A percentile compares a stretch with the other conserved stretches of the same genome.
Conservation (phyloP, 2,797 vertebrate species). For the Basileuterus tristriatus region DNA sequence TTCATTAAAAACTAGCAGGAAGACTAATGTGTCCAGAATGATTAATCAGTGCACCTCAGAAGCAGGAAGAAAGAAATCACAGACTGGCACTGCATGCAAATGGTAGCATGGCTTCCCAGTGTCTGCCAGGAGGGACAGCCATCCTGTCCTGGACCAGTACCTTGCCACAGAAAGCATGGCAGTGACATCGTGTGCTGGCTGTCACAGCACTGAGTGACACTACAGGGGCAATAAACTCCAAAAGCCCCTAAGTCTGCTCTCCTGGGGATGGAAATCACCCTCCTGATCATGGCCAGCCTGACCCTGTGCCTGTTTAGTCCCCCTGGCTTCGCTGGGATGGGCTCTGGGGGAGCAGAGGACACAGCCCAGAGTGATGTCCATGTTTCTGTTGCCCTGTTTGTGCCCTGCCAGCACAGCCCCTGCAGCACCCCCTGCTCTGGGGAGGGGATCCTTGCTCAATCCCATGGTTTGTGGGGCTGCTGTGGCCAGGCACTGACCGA, state of each 20-base stretch:
- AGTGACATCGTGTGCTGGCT: not conserved
- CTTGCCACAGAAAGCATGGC: not conserved
- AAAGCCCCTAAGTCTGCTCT: not conserved
- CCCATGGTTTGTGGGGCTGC: not conserved
- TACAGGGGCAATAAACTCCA: not conserved
- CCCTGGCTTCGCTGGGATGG: not conserved
- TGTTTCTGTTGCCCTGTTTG: not conserved
- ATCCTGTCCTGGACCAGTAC: not conserved
- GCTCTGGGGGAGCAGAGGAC: not conserved
- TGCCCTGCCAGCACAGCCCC: not conserved
- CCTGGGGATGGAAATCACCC: not conserved
- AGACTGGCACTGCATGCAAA: not conserved
- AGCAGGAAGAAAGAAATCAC: not conserved
- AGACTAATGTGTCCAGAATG: not conserved
- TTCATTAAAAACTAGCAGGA: not conserved
- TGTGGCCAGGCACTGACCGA: not conserved
- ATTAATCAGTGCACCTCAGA: not conserved
- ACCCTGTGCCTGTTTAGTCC: not conserved
- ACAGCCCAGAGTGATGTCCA: accelerated
- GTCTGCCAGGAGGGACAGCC: not conserved
- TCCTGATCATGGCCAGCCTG: not conserved
- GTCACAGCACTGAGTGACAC: not conserved
- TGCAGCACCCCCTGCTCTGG: not conserved
- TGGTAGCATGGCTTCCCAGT: not conserved
- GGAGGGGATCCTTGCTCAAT: not conserved